Evolutionary conservation across 2,797 vertebrate species (phyloP), one percentile per base, ranked within the genome.

Genomic region (Streptopelia turtur): DNA sequence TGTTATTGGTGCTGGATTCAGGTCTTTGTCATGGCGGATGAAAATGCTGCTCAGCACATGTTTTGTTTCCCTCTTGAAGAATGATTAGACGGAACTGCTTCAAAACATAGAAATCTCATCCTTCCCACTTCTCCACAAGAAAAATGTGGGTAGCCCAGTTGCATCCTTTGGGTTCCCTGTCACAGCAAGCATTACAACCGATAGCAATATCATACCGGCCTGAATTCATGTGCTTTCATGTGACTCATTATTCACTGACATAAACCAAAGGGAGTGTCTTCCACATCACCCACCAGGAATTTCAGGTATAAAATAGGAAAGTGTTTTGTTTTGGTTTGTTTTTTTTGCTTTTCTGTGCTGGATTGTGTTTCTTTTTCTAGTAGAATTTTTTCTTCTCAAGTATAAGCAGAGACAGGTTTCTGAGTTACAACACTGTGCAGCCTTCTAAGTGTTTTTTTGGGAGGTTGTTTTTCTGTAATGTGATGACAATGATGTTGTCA

Each of bases 251-350:
- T 81, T 75, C 72, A 88, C 77, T 80, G 72, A 57, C 93, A 81
- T 74, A 91, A 94, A 71, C 16, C 22, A 64, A 88, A 96, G 87
- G 94, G 94, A 94, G 94, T 93, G 93, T 83, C 82, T 57, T 91
- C 50, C 70, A 88, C 69, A 91, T 96, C 95, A 96, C 15, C 21
- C 55, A 47, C 78, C 57, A 90, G 76, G 89, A 95, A 95, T 96
- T 93, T 88, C 76, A 86, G 69, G 76, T 92, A 41, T 56, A 37
- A 71, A 74, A 79, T 63, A 70, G 33, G 66, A 65, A 47, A 5
- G 1, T 14, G 52, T 3, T 4, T 4, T 63, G 18, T 5, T 45
- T 45, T 45, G 8, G 18, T 45, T 45, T 45, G 43, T 10, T 43
- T 43, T 43, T 45, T 43, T 39, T 39, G 13, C 43, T 76, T 81